These are phyloP conservation scores for Ochotona curzoniae DNA, from an alignment of 2,113 vertebrate species.

Conservation along the genomic window DNA sequence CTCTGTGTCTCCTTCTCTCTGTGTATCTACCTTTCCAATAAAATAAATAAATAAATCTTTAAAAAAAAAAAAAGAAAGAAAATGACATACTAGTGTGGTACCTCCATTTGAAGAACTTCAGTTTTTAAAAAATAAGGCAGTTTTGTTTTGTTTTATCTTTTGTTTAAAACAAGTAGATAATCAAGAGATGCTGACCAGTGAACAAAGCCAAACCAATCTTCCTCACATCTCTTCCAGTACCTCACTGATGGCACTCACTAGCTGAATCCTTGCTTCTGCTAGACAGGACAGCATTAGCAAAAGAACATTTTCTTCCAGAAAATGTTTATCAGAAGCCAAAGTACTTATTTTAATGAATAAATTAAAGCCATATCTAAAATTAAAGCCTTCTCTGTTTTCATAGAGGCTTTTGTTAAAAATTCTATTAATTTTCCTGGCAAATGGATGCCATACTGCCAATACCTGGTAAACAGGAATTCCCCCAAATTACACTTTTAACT, in stretches of 20 bases:
- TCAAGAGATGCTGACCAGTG: neutral
- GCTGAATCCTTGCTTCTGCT: neutral
- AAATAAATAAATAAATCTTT: too few species aligned
- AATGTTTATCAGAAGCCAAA: slow-evolving; percentile 38
- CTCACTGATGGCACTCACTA: slow-evolving; percentile 28
- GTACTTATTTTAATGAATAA: slow-evolving; percentile 66
- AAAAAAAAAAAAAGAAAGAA: neutral
- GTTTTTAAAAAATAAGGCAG: too few species aligned
- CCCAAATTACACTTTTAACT: slow-evolving; percentile 6
- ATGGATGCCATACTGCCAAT: slow-evolving; percentile 5
- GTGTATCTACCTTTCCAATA: too few species aligned
- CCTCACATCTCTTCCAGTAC: neutral
- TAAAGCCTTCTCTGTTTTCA: slow-evolving; percentile 41
- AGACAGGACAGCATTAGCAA: neutral
- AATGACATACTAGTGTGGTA: neutral
- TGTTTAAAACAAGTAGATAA: neutral
- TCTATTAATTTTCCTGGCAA: slow-evolving; percentile 58
- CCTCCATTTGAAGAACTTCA: neutral
- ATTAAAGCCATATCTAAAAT: slow-evolving; percentile 42
- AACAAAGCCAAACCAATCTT: neutral
- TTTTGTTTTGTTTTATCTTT: too few species aligned
- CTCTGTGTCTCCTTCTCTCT: too few species aligned
- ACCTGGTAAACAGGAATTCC: slow-evolving; percentile 64
- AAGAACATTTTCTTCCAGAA: slow-evolving; percentile 36
- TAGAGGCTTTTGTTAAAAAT: slow-evolving; percentile 44